These are phyloP conservation scores for Sebastes minor DNA, from an alignment of 2,797 vertebrate genomes.

Conservation along the genomic window DNA sequence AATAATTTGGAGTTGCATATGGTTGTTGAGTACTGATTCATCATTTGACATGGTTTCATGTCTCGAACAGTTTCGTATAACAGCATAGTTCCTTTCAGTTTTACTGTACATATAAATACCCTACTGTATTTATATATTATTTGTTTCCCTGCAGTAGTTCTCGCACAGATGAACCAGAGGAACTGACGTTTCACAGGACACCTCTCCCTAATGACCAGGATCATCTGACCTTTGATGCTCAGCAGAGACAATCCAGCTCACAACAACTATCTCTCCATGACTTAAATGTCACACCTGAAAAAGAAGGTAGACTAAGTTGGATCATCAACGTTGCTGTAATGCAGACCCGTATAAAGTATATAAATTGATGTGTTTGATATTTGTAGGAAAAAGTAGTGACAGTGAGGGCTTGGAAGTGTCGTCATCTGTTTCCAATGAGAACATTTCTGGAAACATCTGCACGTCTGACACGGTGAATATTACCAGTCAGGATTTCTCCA, in stretches of 20 bases:
- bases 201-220: slow-evolving; percentile 23
- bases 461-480: slow-evolving; percentile 52
- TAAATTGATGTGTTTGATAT: slow-evolving; percentile 4
- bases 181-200: slow-evolving; percentile 11
- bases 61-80: background rate
- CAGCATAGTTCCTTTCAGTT: background rate
- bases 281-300: slow-evolving; percentile 48
- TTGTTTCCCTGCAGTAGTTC: slow-evolving; percentile 47
- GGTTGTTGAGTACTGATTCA: background rate
- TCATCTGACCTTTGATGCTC: slow-evolving; percentile 29
- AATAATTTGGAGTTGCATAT: background rate
- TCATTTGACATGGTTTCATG: background rate
- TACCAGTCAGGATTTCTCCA: background rate
- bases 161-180: slow-evolving; percentile 51
- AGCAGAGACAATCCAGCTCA: slow-evolving; percentile 15
- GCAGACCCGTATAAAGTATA: background rate
- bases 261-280: slow-evolving; percentile 19
- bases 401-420: slow-evolving; percentile 51
- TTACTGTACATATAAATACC: background rate
- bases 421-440: slow-evolving; percentile 46
- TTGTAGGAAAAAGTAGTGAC: slow-evolving; percentile 53
- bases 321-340: background rate
- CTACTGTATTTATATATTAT: background rate
- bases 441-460: slow-evolving; percentile 50
- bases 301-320: slow-evolving; percentile 52